Base-by-base conservation (phyloP, 2,113 vertebrate species). In the Cyprinus carpio region DNA sequence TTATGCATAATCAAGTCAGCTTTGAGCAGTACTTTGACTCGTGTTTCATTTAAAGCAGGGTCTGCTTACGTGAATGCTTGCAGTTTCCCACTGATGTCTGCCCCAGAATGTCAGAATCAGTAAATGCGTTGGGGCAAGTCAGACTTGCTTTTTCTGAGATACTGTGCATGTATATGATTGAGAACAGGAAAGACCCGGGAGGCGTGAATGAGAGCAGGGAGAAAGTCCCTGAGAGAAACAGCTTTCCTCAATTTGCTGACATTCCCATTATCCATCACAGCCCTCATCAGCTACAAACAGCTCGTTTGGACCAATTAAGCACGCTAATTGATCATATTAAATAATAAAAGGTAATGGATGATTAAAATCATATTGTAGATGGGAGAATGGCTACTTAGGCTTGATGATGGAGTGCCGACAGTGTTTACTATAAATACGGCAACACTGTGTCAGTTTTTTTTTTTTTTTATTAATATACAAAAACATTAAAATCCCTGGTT, bases 261-360 rank as follows among this genome's bases (percentile, higher is more conserved):
- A 75, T 74, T 83, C 37, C 72, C 86, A 76, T 84, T 60, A 84
- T 77, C 43, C 82, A 86, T 86, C 46, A 65, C 64, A 27, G 20
- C 25, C 40, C 13, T 77, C 13, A 23, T 76, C 23, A 16, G 83
- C 46, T 40, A 46, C 51, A 82, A 60, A 75, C 29, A 81, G 82
- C 60, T 86, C 71, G 16, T 84, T 86, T 86, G 40, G 77, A 75
- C 27, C 77, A 86, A 83, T 86, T 88, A 78, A 23, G 25, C 23
- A 18, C n/a, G 10, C 85, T 86, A 86, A 84, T 86, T 82, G 54
- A 79, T 84, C 74, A 67, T 71, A 84, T 87, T 88, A 88, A 86
- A 84, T 84, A 81, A 65, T 77, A 82, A 81, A 82, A 74, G 29
- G 51, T 82, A 86, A 84, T 27, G 65, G 77, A 40, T 84, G 69